Conservation (phyloP, 2,113 vertebrate species). For the Takifugu flavidus region DNA sequence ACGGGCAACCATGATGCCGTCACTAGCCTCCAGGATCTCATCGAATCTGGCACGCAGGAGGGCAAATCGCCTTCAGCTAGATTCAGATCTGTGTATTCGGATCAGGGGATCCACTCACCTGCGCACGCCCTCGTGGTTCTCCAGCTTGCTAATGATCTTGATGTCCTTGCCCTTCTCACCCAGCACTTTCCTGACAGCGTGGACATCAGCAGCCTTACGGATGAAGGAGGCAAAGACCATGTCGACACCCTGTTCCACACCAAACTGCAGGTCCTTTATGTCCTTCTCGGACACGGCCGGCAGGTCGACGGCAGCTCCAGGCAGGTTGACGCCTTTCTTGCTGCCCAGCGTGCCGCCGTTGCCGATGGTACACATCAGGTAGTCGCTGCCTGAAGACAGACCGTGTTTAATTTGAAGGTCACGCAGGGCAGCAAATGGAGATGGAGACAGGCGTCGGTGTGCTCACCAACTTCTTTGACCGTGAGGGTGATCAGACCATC, state of each 20-base stretch:
- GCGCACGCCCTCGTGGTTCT: conserved; percentile 96
- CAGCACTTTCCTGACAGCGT: conserved; percentile 87
- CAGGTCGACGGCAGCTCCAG: conserved; percentile 89
- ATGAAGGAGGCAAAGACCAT: conserved; percentile 99
- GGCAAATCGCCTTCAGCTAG: neutral
- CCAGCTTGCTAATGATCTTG: conserved; percentile 98
- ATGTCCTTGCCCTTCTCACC: conserved; percentile 96
- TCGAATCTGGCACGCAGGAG: conserved; percentile 80
- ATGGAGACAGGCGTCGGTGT: neutral
- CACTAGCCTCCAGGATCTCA: conserved; percentile 95
- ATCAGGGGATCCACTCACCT: conserved; percentile 68
- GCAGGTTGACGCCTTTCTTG: conserved; percentile 97
- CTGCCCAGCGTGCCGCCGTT: conserved; percentile 90
- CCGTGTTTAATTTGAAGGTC: neutral
- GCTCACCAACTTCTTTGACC: conserved; percentile 87
- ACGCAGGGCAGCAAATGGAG: neutral
- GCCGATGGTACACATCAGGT: conserved; percentile 83
- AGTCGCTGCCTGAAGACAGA: conserved; percentile 77
- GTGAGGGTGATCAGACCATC: conserved; percentile 93
- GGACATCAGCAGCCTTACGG: conserved; percentile 91
- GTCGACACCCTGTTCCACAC: conserved; percentile 92
- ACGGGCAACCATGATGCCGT: conserved; percentile 98
- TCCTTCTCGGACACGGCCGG: conserved; percentile 93
- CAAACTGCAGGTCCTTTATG: conserved; percentile 90
- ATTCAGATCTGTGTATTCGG: neutral